Evolutionary conservation across 2,888 invertebrate genomes (phyloP), one percentile per base, ranked within the genome.

Genomic region (Drosophila eohydei): DNA sequence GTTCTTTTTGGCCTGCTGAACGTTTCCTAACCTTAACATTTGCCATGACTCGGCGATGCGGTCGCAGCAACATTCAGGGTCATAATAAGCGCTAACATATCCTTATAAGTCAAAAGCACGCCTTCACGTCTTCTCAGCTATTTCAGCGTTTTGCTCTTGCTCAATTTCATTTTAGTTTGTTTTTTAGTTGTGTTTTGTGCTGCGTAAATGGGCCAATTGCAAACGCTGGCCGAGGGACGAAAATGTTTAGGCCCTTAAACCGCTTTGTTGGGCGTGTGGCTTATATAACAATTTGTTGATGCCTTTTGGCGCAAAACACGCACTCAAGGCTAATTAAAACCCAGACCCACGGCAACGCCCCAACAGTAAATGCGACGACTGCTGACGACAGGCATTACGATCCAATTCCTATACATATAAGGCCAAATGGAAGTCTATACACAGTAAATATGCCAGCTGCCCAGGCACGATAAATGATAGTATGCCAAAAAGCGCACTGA

Each of bases 261-360:
- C 72, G 80, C 63, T 83, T 88, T 83, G 85, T 65, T 78, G 67
- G 80, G 88, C 73, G 71, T 80, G 86, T 65, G 74, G 74, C 70
- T 88, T 80, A 86, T 83, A 79, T 88, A 85, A 88, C 84, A 80
- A 85, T 88, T 84, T 86, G 86, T 81, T 78, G 71, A 74, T 85
- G 85, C 74, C 78, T 83, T 87, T 88, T 73, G 72, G 64, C 74
- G 62, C 61, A 64, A 64, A 74, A 73, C 88, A 88, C 84, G 84
- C 84, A 88, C 89, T 85, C 87, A 83, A 83, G 81, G 78, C 84
- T 85, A 85, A 85, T 85, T 85, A 85, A 85, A 88, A 83, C 80
- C 68, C 83, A 67, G 72, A 67, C 83, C 61, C 57, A 51, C 41
- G 81, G 72, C 78, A 78, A 84, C 71, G 86, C 85, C 83, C 80